These are phyloP conservation scores for Crocuta crocuta DNA, from an alignment of 2,113 vertebrate species.

Conservation along the genomic window DNA sequence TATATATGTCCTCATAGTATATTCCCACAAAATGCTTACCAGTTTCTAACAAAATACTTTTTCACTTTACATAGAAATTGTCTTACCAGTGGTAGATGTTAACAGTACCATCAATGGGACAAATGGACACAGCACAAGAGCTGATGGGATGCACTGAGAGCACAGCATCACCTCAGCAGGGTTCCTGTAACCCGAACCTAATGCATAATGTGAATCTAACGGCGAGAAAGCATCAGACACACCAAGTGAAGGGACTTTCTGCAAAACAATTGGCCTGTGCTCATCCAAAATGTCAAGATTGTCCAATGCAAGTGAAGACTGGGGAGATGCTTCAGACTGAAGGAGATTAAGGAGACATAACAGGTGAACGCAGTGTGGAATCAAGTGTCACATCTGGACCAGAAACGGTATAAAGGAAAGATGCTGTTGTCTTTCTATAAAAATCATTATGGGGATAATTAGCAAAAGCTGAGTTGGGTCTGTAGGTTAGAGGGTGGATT, in stretches of 20 bases:
- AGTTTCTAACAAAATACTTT: not conserved
- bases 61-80: not conserved
- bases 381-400: not conserved
- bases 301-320: not conserved
- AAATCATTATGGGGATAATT: not conserved
- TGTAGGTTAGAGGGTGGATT: not conserved
- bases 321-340: not conserved
- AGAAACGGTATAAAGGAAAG: not conserved
- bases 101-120: not conserved
- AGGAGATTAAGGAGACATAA: not conserved
- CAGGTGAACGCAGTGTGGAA: not conserved
- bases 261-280: not conserved
- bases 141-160: too few species aligned
- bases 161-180: not conserved
- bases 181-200: not conserved
- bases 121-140: accelerated
- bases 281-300: not conserved
- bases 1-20: not conserved
- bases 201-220: not conserved
- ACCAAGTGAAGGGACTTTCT: not conserved
- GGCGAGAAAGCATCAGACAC: not conserved
- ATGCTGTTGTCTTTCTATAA: not conserved
- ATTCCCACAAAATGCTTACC: not conserved
- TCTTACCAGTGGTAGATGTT: not conserved
- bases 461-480: not conserved